A percentile compares a stretch with the other conserved stretches of the same genome.
phyloP scores from a whole-genome alignment of 2,113 vertebrate species.

The Plecotus auritus region DNA sequence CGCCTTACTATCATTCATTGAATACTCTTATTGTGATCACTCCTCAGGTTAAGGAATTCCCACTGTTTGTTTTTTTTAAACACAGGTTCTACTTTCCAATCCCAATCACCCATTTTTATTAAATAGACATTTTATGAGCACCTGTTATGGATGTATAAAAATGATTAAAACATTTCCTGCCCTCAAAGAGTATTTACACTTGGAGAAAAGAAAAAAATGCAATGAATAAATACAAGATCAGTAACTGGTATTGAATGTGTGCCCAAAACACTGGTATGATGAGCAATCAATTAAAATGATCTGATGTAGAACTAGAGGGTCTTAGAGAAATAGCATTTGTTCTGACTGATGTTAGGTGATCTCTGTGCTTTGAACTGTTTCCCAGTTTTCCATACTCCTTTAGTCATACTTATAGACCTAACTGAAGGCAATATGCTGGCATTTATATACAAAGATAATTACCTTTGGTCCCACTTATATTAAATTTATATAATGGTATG shows the following conservation, averaged over 20 bases:
- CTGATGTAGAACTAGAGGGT: neutral
- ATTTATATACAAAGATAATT: neutral
- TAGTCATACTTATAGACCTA: neutral
- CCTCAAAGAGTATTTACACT: neutral
- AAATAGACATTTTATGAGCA: constrained; percentile 8
- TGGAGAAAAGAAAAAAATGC: neutral
- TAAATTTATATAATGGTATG: too few species aligned
- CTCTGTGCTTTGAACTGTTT: neutral
- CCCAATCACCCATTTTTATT: neutral
- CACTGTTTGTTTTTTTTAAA: neutral
- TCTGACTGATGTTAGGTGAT: neutral
- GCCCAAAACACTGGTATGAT: neutral
- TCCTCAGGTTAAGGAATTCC: neutral
- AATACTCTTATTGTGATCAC: neutral
- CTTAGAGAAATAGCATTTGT: neutral
- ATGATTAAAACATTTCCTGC: constrained; percentile 2
- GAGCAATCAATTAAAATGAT: neutral
- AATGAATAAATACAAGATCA: neutral
- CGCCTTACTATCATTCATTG: neutral
- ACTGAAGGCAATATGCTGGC: neutral
- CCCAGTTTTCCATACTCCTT: neutral
- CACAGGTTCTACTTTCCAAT: neutral
- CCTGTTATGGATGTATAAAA: neutral
- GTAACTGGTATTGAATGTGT: neutral
- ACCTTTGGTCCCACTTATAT: neutral